Evolutionary conservation across 1,140 invertebrate genomes (phyloP), one percentile per base, ranked within the genome.

Genomic region (Drosophila lacertosa): DNA sequence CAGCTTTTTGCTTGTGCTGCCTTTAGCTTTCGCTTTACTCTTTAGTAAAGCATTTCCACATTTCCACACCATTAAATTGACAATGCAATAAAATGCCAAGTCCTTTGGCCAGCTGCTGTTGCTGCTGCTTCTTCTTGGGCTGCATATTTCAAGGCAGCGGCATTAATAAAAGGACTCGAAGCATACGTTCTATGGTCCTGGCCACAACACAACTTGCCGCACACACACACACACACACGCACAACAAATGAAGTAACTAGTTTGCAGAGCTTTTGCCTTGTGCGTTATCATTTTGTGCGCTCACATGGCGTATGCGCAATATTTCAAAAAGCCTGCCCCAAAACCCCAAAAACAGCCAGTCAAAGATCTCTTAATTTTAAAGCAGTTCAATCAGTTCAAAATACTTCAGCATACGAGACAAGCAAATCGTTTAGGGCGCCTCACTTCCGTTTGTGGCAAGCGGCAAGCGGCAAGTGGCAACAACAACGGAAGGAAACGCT

Each of bases 1-100:
- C 64, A 66, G 71, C 42, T 79, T 75, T 83, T 55, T 24, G 7
- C 71, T 68, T 55, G 13, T 47, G 10, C 47, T 64, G 50, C 51
- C 29, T 33, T 44, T 26, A 51, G 48, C 15, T 37, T 33, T 62
- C 20, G 32, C 13, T 62, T 40, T 26, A 50, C n/a, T 53, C 37
- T 63, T 63, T 51, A 48, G 82, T 75, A 88, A 82, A 81, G 65
- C 78, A 88, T 86, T 86, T 86, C 82, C 82, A 82, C 77, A 88
- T 86, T 86, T 86, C 82, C 82, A 82, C 82, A 82, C 82, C 82
- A 86, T 86, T 86, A 86, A 86, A 86, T 86, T 86, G 82, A 89
- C 82, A 86, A 78, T 88, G 83, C 84, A 82, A 86, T 88, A 86
- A 86, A 86, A 89, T 77, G 71, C 69, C 77, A 64, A 67, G 54